These are phyloP conservation scores for Lathamus discolor DNA, from an alignment of 2,113 vertebrate genomes.

Conservation along the genomic window DNA sequence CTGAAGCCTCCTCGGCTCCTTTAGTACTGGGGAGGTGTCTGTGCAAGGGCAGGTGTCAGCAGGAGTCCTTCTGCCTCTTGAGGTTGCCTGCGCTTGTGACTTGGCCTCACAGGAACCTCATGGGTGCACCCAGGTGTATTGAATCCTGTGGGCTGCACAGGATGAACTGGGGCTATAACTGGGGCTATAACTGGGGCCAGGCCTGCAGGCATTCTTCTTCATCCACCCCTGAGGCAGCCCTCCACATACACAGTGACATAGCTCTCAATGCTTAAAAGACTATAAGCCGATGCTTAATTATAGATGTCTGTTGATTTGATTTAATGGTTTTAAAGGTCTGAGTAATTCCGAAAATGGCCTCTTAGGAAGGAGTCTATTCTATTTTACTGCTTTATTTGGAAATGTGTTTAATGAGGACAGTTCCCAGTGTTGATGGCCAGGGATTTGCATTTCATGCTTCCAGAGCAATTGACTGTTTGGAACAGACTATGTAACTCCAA, in stretches of 20 bases:
- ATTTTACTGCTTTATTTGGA: background rate
- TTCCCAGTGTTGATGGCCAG: background rate
- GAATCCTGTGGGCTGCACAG: background rate
- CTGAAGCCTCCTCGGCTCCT: background rate
- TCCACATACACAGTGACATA: background rate
- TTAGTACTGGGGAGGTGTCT: background rate
- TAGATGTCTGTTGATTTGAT: background rate
- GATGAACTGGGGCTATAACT: fast-evolving
- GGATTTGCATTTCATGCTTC: background rate
- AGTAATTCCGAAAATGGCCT: background rate
- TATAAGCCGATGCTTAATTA: background rate
- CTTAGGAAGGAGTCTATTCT: background rate
- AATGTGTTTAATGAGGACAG: background rate
- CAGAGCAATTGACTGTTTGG: background rate
- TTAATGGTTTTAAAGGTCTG: background rate
- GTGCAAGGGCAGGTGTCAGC: background rate
- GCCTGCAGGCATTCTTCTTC: background rate
- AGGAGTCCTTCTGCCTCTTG: background rate
- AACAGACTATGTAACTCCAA: background rate
- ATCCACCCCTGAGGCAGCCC: background rate
- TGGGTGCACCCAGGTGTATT: fast-evolving
- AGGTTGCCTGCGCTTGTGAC: background rate
- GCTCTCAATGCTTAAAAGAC: background rate
- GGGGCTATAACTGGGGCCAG: fast-evolving
- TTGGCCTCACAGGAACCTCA: background rate